Base-by-base conservation (phyloP, 2,888 invertebrate genomes). In the Agrypnus murinus region DNA sequence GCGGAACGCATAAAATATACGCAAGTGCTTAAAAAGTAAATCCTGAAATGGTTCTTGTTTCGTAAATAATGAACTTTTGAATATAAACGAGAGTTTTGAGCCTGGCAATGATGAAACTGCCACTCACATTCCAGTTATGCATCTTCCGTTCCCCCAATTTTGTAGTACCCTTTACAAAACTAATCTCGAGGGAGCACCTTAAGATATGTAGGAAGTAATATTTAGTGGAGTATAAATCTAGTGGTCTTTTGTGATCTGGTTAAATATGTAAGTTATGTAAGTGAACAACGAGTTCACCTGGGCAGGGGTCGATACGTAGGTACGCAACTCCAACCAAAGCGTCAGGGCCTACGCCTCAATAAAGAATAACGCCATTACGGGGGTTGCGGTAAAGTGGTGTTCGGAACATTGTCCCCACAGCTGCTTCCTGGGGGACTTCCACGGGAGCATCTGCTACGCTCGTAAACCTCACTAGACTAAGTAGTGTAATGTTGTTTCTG, bases 361-460 rank as follows among this genome's bases (percentile, higher is more conserved):
- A 76, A 75, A 75, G 76, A 75, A 75, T 76, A 75, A 72, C 69
- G 73, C 72, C 67, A 72, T 74, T 72, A 73, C 68, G 65, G 62
- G 65, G 69, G 73, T 53, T 71, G 73, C 73, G 70, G 73, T 73
- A 73, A 67, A 73, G 73, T 70, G 73, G 66, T 62, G 67, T 64
- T 72, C 55, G 59, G 48, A 71, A 71, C 72, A 72, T 71, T 68
- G 73, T 68, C 70, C 64, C 64, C 50, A 59, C 70, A 73, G 70
- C 70, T 73, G 73, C 65, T 73, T 70, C 73, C 65, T 69, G 74
- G 72, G 72, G 70, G 71, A 74, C 71, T 72, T 74, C 74, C 70
- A 74, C 75, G 63, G 66, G 72, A 76, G 73, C 77, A 76, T 74
- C 76, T 74, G 77, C 62, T 74, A 66, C 66, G 74, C 53, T 74